Base-by-base conservation (phyloP, 2,113 vertebrate genomes). In the Grus americana region DNA sequence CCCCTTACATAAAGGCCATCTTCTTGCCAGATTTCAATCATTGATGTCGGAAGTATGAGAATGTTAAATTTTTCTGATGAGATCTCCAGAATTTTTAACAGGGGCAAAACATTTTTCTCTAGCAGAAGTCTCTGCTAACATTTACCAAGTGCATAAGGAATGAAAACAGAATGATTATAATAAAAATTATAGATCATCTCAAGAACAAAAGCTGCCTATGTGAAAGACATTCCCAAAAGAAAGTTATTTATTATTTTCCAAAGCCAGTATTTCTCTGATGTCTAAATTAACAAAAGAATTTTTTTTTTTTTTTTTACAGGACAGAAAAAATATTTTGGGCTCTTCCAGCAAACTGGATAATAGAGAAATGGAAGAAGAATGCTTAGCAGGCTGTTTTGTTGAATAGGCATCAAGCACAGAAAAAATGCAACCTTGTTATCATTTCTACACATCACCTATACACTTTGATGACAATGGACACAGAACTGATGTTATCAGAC, bases 381-480 rank as follows among this genome's bases (percentile, higher is more conserved):
- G 34, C 84, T 92, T 91, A 92, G 74, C n/a, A 79, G 55, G 52
- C 65, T 92, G 10, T 82, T 95, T 50, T 84, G 74, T 86, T 90
- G 67, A 97, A 92, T 58, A 88, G 74, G 18, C 47, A 94, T 94
- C 84, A 84, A 90, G 63, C 29, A 81, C 10, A 79, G 76, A 68
- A 93, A 91, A 90, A 92, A 93, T 65, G 9, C 63, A 95, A 90
- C 89, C 87, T 91, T 68, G 62, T 93, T 97, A 95, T 79, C 78
- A 49, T 82, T 96, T 93, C 89, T 79, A 66, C 78, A 92, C 66
- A 86, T 92, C 72, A 59, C 47, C 81, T 79, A 80, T 57, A 65
- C 4, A 1, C 57, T 78, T 91, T 79, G 72, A 83, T 54, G 54
- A 74, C 95, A 91, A 72, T 55, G 68, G 89, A 61, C 74, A 75